Conservation (phyloP, 2,113 vertebrate species). For the Limnothrissa miodon region DNA sequence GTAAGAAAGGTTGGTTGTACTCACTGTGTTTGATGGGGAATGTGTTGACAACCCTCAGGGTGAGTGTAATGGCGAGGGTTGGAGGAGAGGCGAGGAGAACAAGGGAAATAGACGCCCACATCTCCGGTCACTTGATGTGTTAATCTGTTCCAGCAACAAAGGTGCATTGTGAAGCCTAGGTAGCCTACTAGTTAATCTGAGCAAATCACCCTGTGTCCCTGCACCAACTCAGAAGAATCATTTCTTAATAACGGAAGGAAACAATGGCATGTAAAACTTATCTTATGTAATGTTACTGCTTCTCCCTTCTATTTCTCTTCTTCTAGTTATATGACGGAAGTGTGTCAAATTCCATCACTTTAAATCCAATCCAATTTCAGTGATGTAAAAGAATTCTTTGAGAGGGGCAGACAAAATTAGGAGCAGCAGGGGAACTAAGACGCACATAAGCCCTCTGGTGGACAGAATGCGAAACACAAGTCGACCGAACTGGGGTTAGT, state of each 20-base stretch:
- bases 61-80: constrained; percentile 47
- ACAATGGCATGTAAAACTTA: background rate
- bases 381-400: constrained; percentile 4
- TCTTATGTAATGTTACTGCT: background rate
- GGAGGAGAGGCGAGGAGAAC: constrained; percentile 43
- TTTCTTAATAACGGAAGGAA: constrained; percentile 12
- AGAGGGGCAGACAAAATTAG: background rate
- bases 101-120: constrained; percentile 55
- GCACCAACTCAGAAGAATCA: background rate
- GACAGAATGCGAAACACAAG: constrained; percentile 28
- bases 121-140: constrained; percentile 76
- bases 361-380: constrained; percentile 12
- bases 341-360: background rate
- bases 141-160: constrained; percentile 76
- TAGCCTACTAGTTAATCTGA: constrained; percentile 70
- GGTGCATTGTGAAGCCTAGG: constrained; percentile 68
- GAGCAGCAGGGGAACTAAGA: background rate
- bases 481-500: constrained; percentile 7
- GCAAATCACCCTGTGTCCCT: constrained; percentile 52
- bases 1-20: constrained; percentile 25
- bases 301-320: background rate
- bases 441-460: constrained; percentile 28
- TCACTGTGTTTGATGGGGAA: constrained; percentile 40
- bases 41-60: constrained; percentile 31
- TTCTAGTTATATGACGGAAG: background rate